Evolutionary conservation across 2,888 invertebrate genomes (phyloP), one percentile per base, ranked within the genome.

Genomic region (Pseudolycoriella hygida): DNA sequence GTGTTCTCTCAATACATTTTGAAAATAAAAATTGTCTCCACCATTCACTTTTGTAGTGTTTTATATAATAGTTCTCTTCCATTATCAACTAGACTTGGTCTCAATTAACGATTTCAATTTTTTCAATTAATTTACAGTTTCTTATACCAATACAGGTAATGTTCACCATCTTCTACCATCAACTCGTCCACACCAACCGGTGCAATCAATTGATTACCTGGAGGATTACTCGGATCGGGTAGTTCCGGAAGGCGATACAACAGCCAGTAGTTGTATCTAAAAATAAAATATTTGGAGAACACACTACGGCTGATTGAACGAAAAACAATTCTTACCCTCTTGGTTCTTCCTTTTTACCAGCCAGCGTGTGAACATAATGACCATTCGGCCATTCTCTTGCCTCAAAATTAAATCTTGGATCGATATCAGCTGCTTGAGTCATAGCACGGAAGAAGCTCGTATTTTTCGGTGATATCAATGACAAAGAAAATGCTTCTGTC

Each of bases 331-430:
- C 52, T 54, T 54, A 64, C 66, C 64, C 64, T 53, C 63, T 54
- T 5, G 66, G 65, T 45, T 66, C 66, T 48, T 66, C 66, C 46
- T 62, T 65, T 50, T 64, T 63, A 47, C 62, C 64, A 39, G 64
- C 83, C 51, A 89, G 68, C 0, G 88, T 88, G 63, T 89, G 88
- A 18, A 89, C 85, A 61, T 89, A 89, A 61, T 89, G 88, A 0
- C 89, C 89, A 59, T 88, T 89, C 2, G 89, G 88, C 89, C 89
- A 89, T 59, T 86, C 84, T 53, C 85, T 80, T 0, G 88, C 85
- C 51, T 79, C 76, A 59, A 84, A 84, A 56, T 79, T 76, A 61
- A 71, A 72, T 60, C 72, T 61, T 1, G 80, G 70, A 59, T 87
- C 85, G 55, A 79, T 71, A 50, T 84, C 83, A 47, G 87, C 82